phyloP scores from a whole-genome alignment of 2,113 vertebrate genomes.

The Vanacampus margaritifer region DNA sequence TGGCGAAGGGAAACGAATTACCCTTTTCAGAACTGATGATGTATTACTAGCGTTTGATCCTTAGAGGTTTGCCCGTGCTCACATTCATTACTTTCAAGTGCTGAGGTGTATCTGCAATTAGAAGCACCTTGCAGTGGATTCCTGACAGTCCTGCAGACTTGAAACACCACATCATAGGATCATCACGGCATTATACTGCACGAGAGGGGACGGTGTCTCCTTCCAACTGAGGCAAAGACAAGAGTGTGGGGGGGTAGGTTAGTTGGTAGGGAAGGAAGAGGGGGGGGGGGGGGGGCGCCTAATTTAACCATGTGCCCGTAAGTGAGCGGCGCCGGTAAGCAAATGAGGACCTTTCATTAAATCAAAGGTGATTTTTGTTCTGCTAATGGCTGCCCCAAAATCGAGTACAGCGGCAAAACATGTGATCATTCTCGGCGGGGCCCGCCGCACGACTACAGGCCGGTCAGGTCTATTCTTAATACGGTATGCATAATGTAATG shows the following conservation, averaged over 20 bases:
- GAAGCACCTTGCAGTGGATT: conserved; percentile 74
- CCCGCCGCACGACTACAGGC: conserved; percentile 56
- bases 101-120: conserved; percentile 77
- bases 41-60: conserved; percentile 78
- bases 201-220: conserved; percentile 65
- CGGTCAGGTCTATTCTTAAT: conserved; percentile 73
- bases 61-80: conserved; percentile 73
- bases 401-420: conserved; percentile 64
- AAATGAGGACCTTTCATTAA: conserved; percentile 77
- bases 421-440: conserved; percentile 72
- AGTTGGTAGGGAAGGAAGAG: background rate
- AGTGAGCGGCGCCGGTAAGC: conserved; percentile 70
- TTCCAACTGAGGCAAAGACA: conserved; percentile 51
- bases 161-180: conserved; percentile 75
- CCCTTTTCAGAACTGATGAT: conserved; percentile 78
- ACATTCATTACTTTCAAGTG: conserved; percentile 78
- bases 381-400: conserved; percentile 73
- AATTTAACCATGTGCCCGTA: conserved; percentile 72
- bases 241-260: background rate
- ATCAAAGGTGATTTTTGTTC: conserved; percentile 79
- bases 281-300: conserved; percentile 38
- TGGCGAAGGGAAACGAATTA: conserved; percentile 77
- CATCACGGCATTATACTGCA: conserved; percentile 66
- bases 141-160: conserved; percentile 74
- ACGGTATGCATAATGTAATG: conserved; percentile 75